A percentile compares a stretch with the other conserved stretches of the same genome.
Conservation (phyloP, 2,113 vertebrate genomes). For the Chaetura pelagica region DNA sequence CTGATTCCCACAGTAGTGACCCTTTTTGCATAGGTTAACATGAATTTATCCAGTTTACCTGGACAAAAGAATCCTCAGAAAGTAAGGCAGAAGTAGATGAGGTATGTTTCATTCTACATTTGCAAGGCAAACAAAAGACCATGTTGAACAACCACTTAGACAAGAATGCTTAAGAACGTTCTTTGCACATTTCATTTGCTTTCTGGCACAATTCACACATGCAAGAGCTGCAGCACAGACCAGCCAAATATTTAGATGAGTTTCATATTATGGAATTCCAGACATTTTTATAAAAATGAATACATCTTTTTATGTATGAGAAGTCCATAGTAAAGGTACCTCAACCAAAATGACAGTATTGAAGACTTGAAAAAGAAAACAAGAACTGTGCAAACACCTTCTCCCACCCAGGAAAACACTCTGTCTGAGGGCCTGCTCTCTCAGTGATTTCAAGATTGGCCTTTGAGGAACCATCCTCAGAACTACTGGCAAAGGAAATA, state of each 20-base stretch:
- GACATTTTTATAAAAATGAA: slow-evolving; percentile 12
- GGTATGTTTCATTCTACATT: neutral
- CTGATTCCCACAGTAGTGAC: neutral
- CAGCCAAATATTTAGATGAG: neutral
- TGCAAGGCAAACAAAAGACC: neutral
- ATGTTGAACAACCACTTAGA: neutral
- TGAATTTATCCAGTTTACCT: neutral
- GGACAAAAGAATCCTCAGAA: neutral
- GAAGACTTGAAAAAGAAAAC: neutral
- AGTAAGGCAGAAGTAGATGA: neutral
- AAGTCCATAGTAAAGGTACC: neutral
- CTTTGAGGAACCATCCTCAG: neutral
- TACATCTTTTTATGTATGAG: neutral
- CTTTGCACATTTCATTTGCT: neutral
- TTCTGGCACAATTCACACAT: slow-evolving; percentile 16
- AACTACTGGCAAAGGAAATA: neutral
- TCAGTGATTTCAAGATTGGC: neutral
- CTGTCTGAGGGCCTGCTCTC: neutral
- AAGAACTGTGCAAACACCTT: neutral
- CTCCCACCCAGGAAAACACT: neutral
- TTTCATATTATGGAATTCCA: neutral
- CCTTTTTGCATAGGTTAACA: neutral
- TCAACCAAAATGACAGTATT: neutral
- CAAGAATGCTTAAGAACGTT: neutral
- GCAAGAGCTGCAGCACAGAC: slow-evolving; percentile 1